A percentile compares a stretch with the other conserved stretches of the same genome.
phyloP scores from a whole-genome alignment of 2,888 invertebrate species.

The Drosophila algonquin region DNA sequence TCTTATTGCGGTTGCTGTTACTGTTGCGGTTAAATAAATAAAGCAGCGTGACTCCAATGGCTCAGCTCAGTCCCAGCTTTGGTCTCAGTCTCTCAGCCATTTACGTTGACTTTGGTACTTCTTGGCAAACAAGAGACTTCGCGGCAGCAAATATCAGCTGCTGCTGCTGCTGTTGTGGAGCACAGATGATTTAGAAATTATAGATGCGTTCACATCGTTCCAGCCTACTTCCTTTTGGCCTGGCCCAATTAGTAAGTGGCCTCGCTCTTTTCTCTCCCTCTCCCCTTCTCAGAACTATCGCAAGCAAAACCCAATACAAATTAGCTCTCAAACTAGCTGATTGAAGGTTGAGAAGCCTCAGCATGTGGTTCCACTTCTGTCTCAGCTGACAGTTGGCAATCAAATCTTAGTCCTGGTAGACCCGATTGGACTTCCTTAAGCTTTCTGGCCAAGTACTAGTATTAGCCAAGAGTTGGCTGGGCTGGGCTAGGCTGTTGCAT shows the following conservation, averaged over 20 bases:
- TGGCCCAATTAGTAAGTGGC: constrained; percentile 14
- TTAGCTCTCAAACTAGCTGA: neutral
- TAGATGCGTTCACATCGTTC: constrained; percentile 54
- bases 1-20: constrained; percentile 71
- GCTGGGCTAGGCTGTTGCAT: constrained; percentile 55
- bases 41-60: constrained; percentile 59
- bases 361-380: neutral
- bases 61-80: constrained; percentile 54
- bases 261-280: neutral
- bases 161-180: constrained; percentile 21
- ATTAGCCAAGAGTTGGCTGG: constrained; percentile 31
- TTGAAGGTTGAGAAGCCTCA: neutral
- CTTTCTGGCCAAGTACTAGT: neutral
- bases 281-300: neutral
- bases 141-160: constrained; percentile 33
- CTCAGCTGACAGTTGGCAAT: neutral
- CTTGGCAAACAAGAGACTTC: constrained; percentile 61
- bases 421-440: neutral
- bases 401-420: neutral
- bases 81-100: constrained; percentile 1
- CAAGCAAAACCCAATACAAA: constrained; percentile 8
- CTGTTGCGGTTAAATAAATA: constrained; percentile 77
- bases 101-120: constrained; percentile 12
- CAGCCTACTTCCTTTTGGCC: constrained; percentile 67
- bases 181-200: constrained; percentile 63